Evolutionary conservation across 2,797 vertebrate genomes (phyloP), one percentile per base, ranked within the genome.

Genomic region (Poecilia wingei): DNA sequence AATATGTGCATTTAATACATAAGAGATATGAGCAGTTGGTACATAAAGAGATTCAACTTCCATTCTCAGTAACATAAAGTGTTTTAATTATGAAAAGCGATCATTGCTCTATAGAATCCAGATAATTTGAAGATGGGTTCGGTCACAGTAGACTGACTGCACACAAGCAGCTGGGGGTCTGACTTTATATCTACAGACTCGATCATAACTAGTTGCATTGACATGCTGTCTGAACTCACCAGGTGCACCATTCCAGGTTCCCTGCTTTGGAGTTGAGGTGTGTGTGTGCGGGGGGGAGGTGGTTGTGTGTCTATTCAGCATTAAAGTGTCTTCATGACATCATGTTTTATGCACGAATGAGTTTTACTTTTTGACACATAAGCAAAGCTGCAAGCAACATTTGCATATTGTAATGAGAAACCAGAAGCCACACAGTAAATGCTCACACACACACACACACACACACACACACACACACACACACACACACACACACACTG

Each of bases 181-280:
- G 79, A 86, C 74, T 82, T 85, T 81, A 78, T 79, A 80, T 77
- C 82, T 82, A 31, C 77, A 57, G 84, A 86, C 80, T 84, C 87
- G 82, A 92, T 84, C 87, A 77, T 77, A 86, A 81, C 57, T 51
- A 33, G 84, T 88, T 25, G 64, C 87, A 80, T 85, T 84, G 91
- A 88, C 86, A 86, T 71, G 83, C 84, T 81, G 87, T 91, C 87
- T 90, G 89, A 92, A 88, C 84, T 85, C 90, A 84, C 77, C 55
- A 45, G 88, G 87, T 84, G 89, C 80, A 80, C 80, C 28, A 0
- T 74, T 10, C 20, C 78, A 74, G 68, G 73, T 46, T 66, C 59
- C 70, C 53, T 43, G 28, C 77, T 64, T 55, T 39, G 18, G 47
- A 33, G 49, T 64, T 75, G n/a, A 10, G 41, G 46, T 57, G 61